Conservation (phyloP, 2,113 vertebrate species). For the Anguilla japonica region DNA sequence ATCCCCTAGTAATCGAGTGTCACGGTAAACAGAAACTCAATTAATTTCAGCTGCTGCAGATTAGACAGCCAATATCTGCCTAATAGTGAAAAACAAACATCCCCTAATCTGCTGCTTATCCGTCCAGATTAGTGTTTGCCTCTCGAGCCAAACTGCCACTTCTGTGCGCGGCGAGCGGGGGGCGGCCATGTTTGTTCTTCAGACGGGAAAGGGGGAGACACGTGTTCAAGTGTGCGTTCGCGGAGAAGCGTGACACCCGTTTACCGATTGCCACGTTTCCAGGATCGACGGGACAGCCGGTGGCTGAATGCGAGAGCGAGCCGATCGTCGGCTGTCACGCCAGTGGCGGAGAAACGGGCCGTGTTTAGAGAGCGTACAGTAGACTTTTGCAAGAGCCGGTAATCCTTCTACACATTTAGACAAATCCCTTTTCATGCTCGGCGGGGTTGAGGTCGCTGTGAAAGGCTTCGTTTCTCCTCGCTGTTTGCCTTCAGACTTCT, state of each 20-base stretch:
- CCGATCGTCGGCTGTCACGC: neutral
- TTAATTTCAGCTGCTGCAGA: constrained; percentile 36
- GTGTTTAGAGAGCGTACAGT: neutral
- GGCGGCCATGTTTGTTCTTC: constrained; percentile 18
- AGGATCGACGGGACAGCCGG: neutral
- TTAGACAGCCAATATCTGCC: constrained; percentile 42
- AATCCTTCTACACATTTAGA: neutral
- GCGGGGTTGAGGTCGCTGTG: neutral
- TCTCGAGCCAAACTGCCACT: neutral
- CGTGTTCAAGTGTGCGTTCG: neutral
- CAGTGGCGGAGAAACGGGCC: neutral
- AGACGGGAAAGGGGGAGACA: constrained; percentile 5
- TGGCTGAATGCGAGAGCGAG: neutral
- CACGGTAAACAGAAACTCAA: constrained; percentile 37
- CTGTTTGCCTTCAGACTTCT: neutral
- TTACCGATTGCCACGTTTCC: neutral
- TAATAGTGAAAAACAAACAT: constrained; percentile 44
- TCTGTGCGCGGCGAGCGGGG: neutral
- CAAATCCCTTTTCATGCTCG: neutral
- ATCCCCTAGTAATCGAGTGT: constrained; percentile 31
- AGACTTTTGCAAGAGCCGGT: neutral
- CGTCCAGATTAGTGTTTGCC: constrained; percentile 29
- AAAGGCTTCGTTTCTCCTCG: neutral
- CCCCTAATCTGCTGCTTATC: constrained; percentile 37
- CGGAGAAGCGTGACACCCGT: neutral